phyloP scores from a whole-genome alignment of 1,140 invertebrate species.

The Drosophila trapezifrons region DNA sequence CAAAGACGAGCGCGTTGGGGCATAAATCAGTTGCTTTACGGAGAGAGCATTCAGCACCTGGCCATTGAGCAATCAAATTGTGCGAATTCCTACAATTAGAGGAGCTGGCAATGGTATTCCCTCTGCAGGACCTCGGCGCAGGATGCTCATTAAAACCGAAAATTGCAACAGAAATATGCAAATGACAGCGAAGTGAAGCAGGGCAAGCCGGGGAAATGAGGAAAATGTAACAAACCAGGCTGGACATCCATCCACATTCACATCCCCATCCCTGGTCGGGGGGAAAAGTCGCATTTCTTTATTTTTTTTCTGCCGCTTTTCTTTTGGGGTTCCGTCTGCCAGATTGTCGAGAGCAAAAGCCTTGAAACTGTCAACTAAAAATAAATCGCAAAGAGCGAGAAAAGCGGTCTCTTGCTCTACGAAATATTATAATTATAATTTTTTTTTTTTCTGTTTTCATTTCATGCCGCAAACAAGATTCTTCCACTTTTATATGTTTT shows the following conservation, averaged over 20 bases:
- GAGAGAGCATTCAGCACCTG: constrained; percentile 28
- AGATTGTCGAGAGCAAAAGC: constrained; percentile 55
- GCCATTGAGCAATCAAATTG: constrained; percentile 72
- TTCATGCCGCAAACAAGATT: constrained; percentile 49
- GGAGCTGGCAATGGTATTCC: constrained; percentile 18
- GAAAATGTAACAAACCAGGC: constrained; percentile 13
- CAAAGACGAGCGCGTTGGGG: constrained; percentile 36
- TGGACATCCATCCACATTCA: constrained; percentile 24
- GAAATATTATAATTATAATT: constrained; percentile 71
- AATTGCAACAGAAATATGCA: constrained; percentile 51
- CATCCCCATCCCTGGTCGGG: constrained; percentile 18
- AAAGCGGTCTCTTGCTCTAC: constrained; percentile 13
- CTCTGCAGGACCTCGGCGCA: constrained; percentile 11
- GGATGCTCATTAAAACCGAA: constrained; percentile 62
- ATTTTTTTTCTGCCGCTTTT: constrained; percentile 36
- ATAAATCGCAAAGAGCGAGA: constrained; percentile 70
- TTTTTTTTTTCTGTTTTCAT: constrained; percentile 48
- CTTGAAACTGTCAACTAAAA: constrained; percentile 83
- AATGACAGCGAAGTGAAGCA: constrained; percentile 32
- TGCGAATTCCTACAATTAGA: constrained; percentile 62
- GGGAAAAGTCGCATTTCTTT: constrained; percentile 64
- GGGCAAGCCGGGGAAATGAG: neutral
- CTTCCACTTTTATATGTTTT: constrained; percentile 42
- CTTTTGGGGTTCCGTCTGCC: constrained; percentile 42
- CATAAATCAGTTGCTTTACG: constrained; percentile 65